phyloP scores from a whole-genome alignment of 2,888 invertebrate genomes.

The Drosophila niveifrons region DNA sequence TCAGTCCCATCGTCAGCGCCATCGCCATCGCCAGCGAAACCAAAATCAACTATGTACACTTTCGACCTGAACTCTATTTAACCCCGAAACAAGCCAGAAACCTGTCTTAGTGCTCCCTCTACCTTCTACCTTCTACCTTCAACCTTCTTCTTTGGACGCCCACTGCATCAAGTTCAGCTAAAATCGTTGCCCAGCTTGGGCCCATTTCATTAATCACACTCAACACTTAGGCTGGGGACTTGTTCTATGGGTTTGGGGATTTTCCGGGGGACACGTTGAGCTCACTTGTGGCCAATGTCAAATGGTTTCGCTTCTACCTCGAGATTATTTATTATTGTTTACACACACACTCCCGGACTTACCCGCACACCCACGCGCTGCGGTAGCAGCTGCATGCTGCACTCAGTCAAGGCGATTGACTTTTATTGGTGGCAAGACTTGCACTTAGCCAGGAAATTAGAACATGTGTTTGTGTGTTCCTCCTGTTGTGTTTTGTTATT shows the following conservation, averaged over 20 bases:
- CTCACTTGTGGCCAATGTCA: conserved; percentile 67
- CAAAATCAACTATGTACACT: conserved; percentile 66
- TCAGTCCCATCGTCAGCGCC: background rate
- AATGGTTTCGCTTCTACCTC: conserved; percentile 56
- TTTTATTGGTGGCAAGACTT: conserved; percentile 23
- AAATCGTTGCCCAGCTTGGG: conserved; percentile 47
- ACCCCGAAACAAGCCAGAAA: conserved; percentile 66
- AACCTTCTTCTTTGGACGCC: background rate
- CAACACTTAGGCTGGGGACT: conserved; percentile 61
- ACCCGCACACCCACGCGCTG: background rate
- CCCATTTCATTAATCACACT: conserved; percentile 79
- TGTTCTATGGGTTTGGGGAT: conserved; percentile 23
- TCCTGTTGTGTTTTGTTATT: background rate
- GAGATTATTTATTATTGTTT: conserved; percentile 59
- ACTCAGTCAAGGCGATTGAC: conserved; percentile 26
- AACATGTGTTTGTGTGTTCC: background rate
- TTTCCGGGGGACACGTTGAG: conserved; percentile 35
- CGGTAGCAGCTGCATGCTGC: conserved; percentile 13
- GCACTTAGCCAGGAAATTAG: conserved; percentile 14
- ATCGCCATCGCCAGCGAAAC: conserved; percentile 20
- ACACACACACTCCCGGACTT: background rate
- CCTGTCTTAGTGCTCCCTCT: conserved; percentile 6
- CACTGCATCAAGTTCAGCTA: conserved; percentile 5
- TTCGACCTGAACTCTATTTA: conserved; percentile 74
- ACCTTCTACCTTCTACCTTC: background rate